Conservation (phyloP, 1,140 invertebrate genomes). For the Hycleus phaleratus region DNA sequence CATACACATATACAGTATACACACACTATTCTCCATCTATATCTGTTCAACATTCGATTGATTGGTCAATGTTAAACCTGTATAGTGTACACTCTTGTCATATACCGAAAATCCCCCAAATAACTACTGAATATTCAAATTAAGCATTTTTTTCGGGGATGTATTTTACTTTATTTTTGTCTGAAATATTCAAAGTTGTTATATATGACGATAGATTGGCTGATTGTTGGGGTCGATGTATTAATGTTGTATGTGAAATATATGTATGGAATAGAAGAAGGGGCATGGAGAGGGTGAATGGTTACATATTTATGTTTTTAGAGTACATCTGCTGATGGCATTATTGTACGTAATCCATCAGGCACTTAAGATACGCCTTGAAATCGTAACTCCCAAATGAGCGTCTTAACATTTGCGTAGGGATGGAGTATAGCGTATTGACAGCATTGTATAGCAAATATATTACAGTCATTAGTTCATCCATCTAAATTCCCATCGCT, state of each 20-base stretch:
- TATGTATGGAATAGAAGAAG: no score
- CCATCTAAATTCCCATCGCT: no score
- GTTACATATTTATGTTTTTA: slow-evolving; percentile 11
- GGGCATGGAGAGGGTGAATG: background rate
- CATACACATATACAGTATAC: background rate
- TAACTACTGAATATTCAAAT: no score
- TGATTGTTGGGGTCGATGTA: no score
- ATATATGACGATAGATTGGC: no score
- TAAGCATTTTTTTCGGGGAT: no score
- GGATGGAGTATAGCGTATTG: slow-evolving; percentile 2
- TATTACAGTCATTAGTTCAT: background rate
- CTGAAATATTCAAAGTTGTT: no score
- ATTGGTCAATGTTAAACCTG: slow-evolving; percentile 7
- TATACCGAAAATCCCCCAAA: no score
- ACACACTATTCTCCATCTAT: background rate
- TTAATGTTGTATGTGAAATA: no score
- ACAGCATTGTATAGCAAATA: slow-evolving; percentile 1
- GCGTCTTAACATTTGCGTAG: slow-evolving; percentile 9
- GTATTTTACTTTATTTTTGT: no score
- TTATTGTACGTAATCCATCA: slow-evolving; percentile 13
- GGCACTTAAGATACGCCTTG: slow-evolving; percentile 12
- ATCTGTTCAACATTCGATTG: slow-evolving; percentile 12
- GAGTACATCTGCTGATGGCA: slow-evolving; percentile 10
- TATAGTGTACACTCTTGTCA: no score
- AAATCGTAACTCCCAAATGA: slow-evolving; percentile 12